These are phyloP conservation scores for Clivina fossor DNA, from an alignment of 2,888 invertebrate genomes.

Conservation along the genomic window DNA sequence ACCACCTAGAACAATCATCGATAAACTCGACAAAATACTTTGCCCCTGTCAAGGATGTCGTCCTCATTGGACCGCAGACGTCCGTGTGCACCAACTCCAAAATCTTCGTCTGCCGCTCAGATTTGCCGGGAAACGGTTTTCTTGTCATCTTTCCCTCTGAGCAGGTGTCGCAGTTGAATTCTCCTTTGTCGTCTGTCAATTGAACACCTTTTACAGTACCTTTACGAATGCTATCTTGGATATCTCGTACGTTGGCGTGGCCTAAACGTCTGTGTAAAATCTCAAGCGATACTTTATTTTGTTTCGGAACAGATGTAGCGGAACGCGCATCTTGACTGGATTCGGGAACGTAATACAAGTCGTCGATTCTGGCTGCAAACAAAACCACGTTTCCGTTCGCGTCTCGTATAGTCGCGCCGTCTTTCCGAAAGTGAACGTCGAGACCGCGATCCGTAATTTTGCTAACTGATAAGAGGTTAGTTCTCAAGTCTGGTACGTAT, in stretches of 20 bases:
- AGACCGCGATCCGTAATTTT: slow-evolving; percentile 23
- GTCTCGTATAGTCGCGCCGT: slow-evolving; percentile 6
- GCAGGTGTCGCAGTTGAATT: slow-evolving; percentile 21
- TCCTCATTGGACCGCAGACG: slow-evolving; percentile 1
- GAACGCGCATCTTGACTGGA: neutral
- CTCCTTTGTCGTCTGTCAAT: neutral
- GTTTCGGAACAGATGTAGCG: neutral
- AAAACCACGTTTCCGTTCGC: slow-evolving; percentile 7
- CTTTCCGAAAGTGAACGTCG: slow-evolving; percentile 4
- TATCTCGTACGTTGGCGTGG: neutral
- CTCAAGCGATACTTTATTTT: neutral
- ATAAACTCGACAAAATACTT: slow-evolving; percentile 41
- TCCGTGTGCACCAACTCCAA: slow-evolving; percentile 10
- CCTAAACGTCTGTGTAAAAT: neutral
- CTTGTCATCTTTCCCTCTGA: neutral
- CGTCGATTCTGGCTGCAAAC: neutral
- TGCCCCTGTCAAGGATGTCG: slow-evolving; percentile 23
- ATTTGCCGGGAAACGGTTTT: slow-evolving; percentile 30
- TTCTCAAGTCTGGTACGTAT: slow-evolving; percentile 23
- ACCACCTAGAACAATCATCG: slow-evolving; percentile 31
- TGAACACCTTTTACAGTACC: neutral
- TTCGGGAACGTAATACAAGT: slow-evolving; percentile 1
- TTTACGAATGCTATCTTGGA: neutral
- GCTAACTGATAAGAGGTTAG: slow-evolving; percentile 20
- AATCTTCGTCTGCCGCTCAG: slow-evolving; percentile 23